These are phyloP conservation scores for Apostichopus leukothele DNA, from an alignment of 53 echinoderm and acorn worm genomes.

Conservation along the genomic window DNA sequence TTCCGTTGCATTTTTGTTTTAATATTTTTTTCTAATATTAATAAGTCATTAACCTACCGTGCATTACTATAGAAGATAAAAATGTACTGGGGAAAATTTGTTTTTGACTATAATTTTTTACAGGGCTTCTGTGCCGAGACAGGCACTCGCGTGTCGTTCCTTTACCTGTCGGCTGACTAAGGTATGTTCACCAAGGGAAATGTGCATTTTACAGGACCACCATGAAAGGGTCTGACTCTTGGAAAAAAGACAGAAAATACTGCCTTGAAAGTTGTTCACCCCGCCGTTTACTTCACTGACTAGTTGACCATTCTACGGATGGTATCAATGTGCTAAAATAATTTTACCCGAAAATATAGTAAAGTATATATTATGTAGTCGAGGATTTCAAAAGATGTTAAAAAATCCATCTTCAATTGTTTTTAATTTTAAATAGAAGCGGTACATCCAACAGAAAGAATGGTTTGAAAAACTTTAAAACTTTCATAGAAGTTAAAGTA, in stretches of 20 bases:
- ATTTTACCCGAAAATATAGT: too few species aligned
- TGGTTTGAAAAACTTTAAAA: too few species aligned
- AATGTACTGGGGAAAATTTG: not conserved
- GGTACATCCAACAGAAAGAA: too few species aligned
- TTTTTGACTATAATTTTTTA: conserved; percentile 16
- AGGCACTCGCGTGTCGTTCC: not conserved
- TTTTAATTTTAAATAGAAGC: too few species aligned
- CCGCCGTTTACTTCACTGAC: not conserved
- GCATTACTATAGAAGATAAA: not conserved
- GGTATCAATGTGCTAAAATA: too few species aligned
- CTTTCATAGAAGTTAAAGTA: too few species aligned
- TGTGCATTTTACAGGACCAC: conserved; percentile 12
- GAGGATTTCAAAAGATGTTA: too few species aligned
- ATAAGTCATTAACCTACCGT: conserved; percentile 21
- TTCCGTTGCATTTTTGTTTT: not conserved
- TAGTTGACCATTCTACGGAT: conserved; percentile 5
- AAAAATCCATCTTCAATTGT: too few species aligned
- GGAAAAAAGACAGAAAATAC: not conserved
- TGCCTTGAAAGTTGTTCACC: conserved; percentile 27
- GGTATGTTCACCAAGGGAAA: conserved; percentile 35
- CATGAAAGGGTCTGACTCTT: not conserved
- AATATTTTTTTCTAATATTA: not conserved
- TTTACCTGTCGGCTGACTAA: not conserved
- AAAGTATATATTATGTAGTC: too few species aligned
- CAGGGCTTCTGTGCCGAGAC: conserved; percentile 20